A percentile compares a stretch with the other conserved stretches of the same genome.
Evolutionary conservation across 2,888 invertebrate species (phyloP).

Genomic region (Drosophila helvetica): DNA sequence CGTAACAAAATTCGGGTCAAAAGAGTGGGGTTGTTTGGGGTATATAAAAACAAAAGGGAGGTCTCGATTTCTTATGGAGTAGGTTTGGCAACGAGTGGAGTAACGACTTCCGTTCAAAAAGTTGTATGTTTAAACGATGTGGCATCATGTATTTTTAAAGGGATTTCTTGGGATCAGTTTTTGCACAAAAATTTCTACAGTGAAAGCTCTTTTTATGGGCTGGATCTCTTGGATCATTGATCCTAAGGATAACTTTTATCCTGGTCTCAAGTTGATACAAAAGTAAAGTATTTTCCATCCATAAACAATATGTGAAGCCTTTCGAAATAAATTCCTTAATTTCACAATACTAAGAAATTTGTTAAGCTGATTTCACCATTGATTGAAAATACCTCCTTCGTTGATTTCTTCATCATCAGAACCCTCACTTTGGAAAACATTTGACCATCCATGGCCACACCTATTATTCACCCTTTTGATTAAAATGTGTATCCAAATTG

Average conservation of each 20-base stretch:
- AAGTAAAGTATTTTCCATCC: not conserved
- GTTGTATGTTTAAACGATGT: not conserved
- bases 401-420: not conserved
- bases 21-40: conserved; percentile 17
- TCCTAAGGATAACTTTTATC: not conserved
- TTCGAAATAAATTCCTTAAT: not conserved
- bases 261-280: too few species aligned
- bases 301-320: not conserved
- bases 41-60: conserved; percentile 17
- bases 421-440: not conserved
- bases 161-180: not conserved
- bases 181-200: not conserved
- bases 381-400: not conserved
- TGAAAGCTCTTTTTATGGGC: not conserved
- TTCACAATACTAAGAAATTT: not conserved
- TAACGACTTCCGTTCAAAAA: not conserved
- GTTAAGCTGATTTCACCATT: too few species aligned
- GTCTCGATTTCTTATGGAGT: not conserved
- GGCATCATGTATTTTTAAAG: not conserved
- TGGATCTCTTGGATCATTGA: not conserved
- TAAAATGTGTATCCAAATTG: not conserved
- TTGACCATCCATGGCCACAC: not conserved
- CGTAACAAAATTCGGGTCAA: conserved; percentile 33
- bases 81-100: not conserved
- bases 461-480: not conserved